phyloP scores from a whole-genome alignment of 2,113 vertebrate species.

The Lepidothrix coronata region DNA sequence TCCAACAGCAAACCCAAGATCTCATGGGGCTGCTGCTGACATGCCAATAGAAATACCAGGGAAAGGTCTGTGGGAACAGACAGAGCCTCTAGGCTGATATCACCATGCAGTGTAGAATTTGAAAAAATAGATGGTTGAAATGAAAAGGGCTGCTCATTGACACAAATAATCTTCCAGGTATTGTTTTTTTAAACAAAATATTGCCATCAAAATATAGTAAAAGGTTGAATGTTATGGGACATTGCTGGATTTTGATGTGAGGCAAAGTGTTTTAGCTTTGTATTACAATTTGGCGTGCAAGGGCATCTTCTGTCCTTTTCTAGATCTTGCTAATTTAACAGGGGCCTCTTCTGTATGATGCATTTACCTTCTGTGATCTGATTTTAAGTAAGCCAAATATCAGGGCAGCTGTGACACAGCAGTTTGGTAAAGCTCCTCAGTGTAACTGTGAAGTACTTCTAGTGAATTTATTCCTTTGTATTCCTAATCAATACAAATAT shows the following conservation, averaged over 20 bases:
- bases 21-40: neutral
- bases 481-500: neutral
- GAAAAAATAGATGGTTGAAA: neutral
- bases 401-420: constrained; percentile 27
- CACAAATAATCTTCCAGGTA: neutral
- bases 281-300: neutral
- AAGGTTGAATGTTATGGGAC: neutral
- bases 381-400: constrained; percentile 38
- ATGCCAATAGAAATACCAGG: neutral
- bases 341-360: neutral
- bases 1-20: neutral
- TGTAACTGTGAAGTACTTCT: neutral
- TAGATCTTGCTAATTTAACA: neutral
- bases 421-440: neutral
- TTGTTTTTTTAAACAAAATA: neutral
- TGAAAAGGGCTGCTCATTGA: neutral
- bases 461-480: neutral
- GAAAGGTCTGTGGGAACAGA: neutral
- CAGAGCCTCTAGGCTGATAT: neutral
- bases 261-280: neutral
- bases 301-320: constrained; percentile 17
- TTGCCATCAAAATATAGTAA: neutral
- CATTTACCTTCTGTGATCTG: constrained; percentile 33
- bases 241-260: neutral
- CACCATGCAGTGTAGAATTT: neutral